These are phyloP conservation scores for Darevskia mixta DNA, from an alignment of 2,797 vertebrate genomes.

Conservation along the genomic window DNA sequence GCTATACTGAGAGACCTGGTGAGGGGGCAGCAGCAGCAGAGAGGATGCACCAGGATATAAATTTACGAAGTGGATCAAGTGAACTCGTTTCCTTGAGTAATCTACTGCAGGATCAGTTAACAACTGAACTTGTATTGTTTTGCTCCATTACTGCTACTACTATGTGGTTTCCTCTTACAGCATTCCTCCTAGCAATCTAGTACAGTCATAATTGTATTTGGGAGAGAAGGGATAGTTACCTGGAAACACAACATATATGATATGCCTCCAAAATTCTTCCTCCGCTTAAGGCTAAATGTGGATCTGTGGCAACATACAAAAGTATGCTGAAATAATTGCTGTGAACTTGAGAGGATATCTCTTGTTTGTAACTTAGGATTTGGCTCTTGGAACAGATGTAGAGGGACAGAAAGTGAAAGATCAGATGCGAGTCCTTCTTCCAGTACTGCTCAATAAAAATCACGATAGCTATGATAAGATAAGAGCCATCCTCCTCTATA, in stretches of 20 bases:
- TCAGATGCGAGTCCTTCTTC: conserved; percentile 94
- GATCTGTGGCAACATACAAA: not conserved
- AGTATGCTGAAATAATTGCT: not conserved
- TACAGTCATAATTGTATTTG: not conserved
- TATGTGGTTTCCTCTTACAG: not conserved
- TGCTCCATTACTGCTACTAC: not conserved
- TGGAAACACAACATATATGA: not conserved
- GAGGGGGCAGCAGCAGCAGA: not conserved
- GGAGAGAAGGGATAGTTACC: not conserved
- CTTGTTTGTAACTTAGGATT: conserved; percentile 82
- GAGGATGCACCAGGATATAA: not conserved
- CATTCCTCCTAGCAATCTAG: not conserved
- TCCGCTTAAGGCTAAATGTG: not conserved
- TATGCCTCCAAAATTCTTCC: not conserved
- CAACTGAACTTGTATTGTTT: not conserved
- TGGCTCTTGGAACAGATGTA: conserved; percentile 90
- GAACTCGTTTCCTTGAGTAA: not conserved
- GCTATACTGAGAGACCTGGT: not conserved
- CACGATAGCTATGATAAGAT: conserved; percentile 91
- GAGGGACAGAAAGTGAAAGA: conserved; percentile 94
- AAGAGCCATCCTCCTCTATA: conserved; percentile 94
- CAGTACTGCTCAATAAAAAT: conserved; percentile 88
- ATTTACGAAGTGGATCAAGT: not conserved
- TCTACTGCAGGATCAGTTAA: not conserved
- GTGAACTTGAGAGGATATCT: not conserved